These are phyloP conservation scores for Ptilonorhynchus violaceus DNA, from an alignment of 2,113 vertebrate species.

Conservation along the genomic window DNA sequence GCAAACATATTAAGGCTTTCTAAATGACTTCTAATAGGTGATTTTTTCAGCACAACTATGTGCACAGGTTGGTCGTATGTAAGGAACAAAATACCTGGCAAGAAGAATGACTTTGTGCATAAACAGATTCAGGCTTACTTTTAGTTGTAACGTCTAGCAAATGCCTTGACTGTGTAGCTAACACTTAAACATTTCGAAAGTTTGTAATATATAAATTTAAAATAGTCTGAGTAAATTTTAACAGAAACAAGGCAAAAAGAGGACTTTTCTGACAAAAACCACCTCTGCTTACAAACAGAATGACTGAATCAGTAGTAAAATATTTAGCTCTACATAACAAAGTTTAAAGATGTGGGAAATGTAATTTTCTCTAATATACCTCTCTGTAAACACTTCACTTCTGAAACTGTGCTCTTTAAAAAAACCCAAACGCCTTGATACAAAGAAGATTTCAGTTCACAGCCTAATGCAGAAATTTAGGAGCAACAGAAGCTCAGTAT, in stretches of 20 bases:
- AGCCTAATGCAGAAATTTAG: background rate
- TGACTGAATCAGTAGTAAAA: background rate
- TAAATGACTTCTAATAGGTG: background rate
- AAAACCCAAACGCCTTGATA: background rate
- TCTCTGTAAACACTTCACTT: background rate
- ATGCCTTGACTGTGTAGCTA: background rate
- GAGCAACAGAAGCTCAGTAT: background rate
- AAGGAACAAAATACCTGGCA: background rate
- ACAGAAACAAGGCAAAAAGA: background rate
- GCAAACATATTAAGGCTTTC: background rate
- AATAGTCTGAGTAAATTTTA: background rate
- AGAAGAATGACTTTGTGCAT: background rate
- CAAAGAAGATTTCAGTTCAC: background rate
- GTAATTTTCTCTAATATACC: background rate
- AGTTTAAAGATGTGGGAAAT: background rate
- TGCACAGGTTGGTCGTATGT: rapidly evolving
- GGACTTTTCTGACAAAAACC: background rate
- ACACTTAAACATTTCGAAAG: background rate
- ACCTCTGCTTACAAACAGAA: background rate
- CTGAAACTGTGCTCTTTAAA: background rate
- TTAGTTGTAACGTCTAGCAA: background rate
- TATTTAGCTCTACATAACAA: background rate
- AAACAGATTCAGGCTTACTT: background rate
- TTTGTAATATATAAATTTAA: background rate
- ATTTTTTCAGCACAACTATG: background rate